Evolutionary conservation across 2,888 invertebrate genomes (phyloP).

Genomic region (Thymelicus sylvestris): DNA sequence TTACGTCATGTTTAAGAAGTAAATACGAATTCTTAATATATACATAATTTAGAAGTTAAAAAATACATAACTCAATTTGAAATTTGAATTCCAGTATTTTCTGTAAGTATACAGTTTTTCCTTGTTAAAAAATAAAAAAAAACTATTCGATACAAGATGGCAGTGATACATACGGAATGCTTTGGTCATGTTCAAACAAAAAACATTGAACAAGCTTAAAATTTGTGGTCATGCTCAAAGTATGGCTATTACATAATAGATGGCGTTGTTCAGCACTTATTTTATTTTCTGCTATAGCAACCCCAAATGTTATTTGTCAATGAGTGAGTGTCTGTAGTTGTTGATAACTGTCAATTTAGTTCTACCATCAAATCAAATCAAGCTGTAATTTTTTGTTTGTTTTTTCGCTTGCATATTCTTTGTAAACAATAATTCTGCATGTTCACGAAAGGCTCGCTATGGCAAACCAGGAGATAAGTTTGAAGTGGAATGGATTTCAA

Average conservation of each 20-base stretch:
- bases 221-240: not conserved
- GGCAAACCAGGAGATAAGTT: conserved; percentile 86
- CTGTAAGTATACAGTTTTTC: too few relatives aligned
- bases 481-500: conserved; percentile 89
- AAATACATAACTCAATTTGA: not conserved
- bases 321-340: not conserved
- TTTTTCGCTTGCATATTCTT: conserved; percentile 43
- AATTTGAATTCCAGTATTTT: not conserved
- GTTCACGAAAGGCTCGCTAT: conserved; percentile 52
- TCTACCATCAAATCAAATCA: conserved; percentile 2
- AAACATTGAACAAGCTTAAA: too few relatives aligned
- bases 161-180: not conserved
- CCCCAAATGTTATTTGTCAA: not conserved
- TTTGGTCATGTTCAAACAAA: not conserved
- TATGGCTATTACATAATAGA: not conserved
- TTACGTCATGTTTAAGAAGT: too few relatives aligned
- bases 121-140: not conserved
- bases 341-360: conserved; percentile 2
- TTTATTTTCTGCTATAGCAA: not conserved
- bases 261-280: not conserved
- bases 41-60: not conserved
- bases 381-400: conserved; percentile 43
- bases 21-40: too few relatives aligned
- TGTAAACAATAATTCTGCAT: conserved; percentile 49
- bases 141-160: not conserved